Conservation (phyloP, 1,140 invertebrate genomes). For the Tetramorium parvispinum region DNA sequence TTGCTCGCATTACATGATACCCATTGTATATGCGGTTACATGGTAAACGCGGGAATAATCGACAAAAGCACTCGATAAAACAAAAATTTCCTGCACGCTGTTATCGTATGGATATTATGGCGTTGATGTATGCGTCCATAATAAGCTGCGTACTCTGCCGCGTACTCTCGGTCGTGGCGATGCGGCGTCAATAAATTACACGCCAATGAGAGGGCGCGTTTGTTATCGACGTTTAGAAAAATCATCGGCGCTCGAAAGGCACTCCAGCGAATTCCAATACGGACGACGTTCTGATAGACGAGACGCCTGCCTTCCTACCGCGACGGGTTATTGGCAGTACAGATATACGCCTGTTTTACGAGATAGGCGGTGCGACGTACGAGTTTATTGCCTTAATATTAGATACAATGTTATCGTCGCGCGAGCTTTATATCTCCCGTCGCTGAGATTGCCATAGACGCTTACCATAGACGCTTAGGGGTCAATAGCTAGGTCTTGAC, state of each 20-base stretch:
- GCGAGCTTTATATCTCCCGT: constrained; percentile 33
- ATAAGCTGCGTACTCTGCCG: constrained; percentile 45
- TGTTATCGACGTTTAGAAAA: constrained; percentile 62
- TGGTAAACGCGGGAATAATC: constrained; percentile 27
- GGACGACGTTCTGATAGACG: constrained; percentile 45
- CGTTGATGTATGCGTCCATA: constrained; percentile 34
- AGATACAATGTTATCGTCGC: constrained; percentile 66
- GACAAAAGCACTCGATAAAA: constrained; percentile 12
- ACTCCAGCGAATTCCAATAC: constrained; percentile 62
- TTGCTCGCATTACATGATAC: background rate
- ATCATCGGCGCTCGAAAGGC: constrained; percentile 48
- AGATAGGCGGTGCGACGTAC: constrained; percentile 49
- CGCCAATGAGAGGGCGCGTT: constrained; percentile 25
- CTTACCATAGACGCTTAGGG: constrained; percentile 22
- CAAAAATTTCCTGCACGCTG: constrained; percentile 24
- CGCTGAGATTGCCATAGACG: constrained; percentile 11
- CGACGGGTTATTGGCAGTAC: constrained; percentile 55
- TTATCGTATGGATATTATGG: constrained; percentile 31
- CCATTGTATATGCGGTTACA: constrained; percentile 9
- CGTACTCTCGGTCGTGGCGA: constrained; percentile 15
- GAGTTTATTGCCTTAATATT: constrained; percentile 75
- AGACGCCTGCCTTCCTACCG: constrained; percentile 39
- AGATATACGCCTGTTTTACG: constrained; percentile 57
- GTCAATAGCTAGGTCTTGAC: constrained; percentile 38
- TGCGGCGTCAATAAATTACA: constrained; percentile 36